These are phyloP conservation scores for Eufriesea mexicana DNA, from an alignment of 1,140 invertebrate species.

Conservation along the genomic window DNA sequence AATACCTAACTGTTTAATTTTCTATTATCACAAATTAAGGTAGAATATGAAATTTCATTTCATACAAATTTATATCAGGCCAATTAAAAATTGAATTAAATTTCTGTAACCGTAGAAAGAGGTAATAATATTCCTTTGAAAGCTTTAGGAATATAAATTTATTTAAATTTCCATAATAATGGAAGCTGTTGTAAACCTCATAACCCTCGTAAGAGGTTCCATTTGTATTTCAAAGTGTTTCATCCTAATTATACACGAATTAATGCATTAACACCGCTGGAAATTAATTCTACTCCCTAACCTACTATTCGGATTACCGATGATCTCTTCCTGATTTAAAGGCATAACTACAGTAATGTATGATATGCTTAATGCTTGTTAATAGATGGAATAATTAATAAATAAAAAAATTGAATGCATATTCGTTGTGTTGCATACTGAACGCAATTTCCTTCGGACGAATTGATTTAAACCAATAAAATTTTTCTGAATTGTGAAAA, in stretches of 20 bases:
- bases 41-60: too few species aligned
- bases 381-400: neutral
- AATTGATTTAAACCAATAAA: neutral
- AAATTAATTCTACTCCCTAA: conserved; percentile 11
- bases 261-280: neutral
- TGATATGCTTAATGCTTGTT: neutral
- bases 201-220: neutral
- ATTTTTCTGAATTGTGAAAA: too few species aligned
- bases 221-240: neutral
- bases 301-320: conserved; percentile 4
- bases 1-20: too few species aligned
- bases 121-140: neutral
- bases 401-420: neutral
- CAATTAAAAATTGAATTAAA: too few species aligned
- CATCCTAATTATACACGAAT: neutral
- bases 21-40: too few species aligned
- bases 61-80: too few species aligned
- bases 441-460: neutral
- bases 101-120: neutral
- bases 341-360: neutral
- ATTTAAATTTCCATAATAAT: neutral
- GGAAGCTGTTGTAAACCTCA: neutral
- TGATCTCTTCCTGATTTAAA: conserved; percentile 13
- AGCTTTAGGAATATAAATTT: neutral
- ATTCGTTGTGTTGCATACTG: neutral